Base-by-base conservation (phyloP, 2,888 invertebrate genomes). In the Lycaena phlaeas region DNA sequence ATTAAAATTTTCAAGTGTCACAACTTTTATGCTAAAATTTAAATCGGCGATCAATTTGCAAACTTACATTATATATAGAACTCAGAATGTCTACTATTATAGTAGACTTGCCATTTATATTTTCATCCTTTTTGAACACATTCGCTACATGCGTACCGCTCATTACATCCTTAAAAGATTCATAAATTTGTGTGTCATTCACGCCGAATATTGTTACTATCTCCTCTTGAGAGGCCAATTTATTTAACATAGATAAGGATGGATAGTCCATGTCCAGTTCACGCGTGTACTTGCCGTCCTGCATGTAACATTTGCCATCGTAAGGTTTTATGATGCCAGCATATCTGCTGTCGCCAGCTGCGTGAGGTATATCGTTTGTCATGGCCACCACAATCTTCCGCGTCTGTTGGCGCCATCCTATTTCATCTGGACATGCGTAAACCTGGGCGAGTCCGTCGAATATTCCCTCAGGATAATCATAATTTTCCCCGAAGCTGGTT, bases 371-470 rank as follows among this genome's bases (percentile, higher is more conserved):
- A 1, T 89, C 92, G 65, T 95, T 92, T 1, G 93, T 93, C 1
- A 94, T 88, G 52, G 93, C 89, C 0, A 96, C 86, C 27, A 96
- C 65, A 51, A 96, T 87, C 68, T 91, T 91, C 43, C 93, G 85
- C 0, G 93, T 92, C 38, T 89, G 85, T 0, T 86, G 67, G 50
- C 95, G 79, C 96, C 96, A 96, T 9, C 91, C 92, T 53, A 95
- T 91, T 52, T 87, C 68, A 9, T 89, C 55, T 49, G 87, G 72
- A 56, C 92, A 92, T 3, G 89, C 90, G 44, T 79, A 60, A 0
- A 63, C 73, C 74, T 96, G 96, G 85, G 96, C 92, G 15, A 96
- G 85, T 2, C 94, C 96, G 64, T 96, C 96, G 36, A 96, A 87
- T 0, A 95, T 94, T 4, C 95, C 94, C 74, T 96, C 95, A 0